Base-by-base conservation (phyloP, 2,797 vertebrate species). In the Bradypodion pumilum region DNA sequence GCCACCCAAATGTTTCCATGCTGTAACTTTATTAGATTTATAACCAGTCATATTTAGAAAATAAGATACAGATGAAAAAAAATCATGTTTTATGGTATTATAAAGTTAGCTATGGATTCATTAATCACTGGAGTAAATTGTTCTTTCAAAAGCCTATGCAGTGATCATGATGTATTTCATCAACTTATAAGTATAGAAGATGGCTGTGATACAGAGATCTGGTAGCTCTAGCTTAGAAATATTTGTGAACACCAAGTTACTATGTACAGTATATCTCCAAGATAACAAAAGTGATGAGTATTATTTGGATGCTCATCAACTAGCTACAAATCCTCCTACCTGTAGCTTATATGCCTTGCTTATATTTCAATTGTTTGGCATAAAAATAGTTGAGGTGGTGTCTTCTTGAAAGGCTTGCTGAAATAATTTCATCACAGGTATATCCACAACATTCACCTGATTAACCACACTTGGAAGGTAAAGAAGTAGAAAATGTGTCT, bases 51-150 rank as follows among this genome's bases (percentile, higher is more conserved):
- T 74, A 82, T 86, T 74, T 83, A 60, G 44, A 80, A 70, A 73
- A 4, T 89, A 66, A 76, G 25, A n/a, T 84, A 86, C 79, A 85
- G 27, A 19, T 85, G 56, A 42, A 80, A 87, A 83, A 16, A 6
- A 0, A 10, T 83, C 40, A 23, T 0, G 78, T 74, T 87, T 2
- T 35, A 77, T 56, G 83, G 0, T 52, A 35, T 52, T 6, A 69
- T 79, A 84, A 86, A 83, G 84, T 78, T 21, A 85, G 1, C 0
- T 83, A 13, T 4, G 74, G 0, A 0, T 88, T 81, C 2, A 74
- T 85, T 90, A 89, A 87, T 84, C 29, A 81, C 7, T 81, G 68
- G 66, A 0, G 16, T 83, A 86, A 92, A 83, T 87, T 87, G 42
- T 25, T 87, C 4, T 16, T 59, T 87, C 63, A 82, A 63, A 74